Evolutionary conservation across 1,140 invertebrate genomes (phyloP), one percentile per base, ranked within the genome.

Genomic region (Trachymyrmex septentrionalis): DNA sequence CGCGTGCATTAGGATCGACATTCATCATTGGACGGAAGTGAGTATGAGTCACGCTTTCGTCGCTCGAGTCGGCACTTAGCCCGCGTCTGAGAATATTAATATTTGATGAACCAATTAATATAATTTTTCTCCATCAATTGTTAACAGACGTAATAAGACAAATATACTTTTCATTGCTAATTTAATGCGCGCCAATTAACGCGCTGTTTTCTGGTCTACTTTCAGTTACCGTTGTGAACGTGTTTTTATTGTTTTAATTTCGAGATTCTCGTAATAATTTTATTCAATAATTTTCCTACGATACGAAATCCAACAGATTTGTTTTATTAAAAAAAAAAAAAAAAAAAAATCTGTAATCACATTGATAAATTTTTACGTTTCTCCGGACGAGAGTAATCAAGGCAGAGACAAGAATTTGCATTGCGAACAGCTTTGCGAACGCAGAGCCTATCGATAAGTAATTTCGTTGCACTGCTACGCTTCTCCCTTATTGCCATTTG

Each of bases 21-120:
- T 21, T 50, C 27, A 69, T 61, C 7, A n/a, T 9, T n/a, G 24
- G 9, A 27, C 21, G 78, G 66, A 72, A 82, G 24, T 30, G 77
- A 16, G 27, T 38, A 44, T 24, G 6, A 34, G 61, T 24, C 75
- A 48, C 44, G 63, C 44, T 30, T 50, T 64, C 9, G 66, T 27
- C n/a, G n/a, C 21, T 27, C 57, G 19, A 12, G 24, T 77, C 38
- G 24, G 12, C 38, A 2, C 38, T 77, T 48, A 21, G n/a, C n/a
- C n/a, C n/a, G n/a, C 3, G n/a, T 63, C 16, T 38, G 2, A 12
- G 34, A 44, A 12, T 44, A 10, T 44, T 44, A 44, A 44, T n/a
- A n/a, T 44, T 44, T 44, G 38, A 44, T 44, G 38, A 44, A n/a
- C n/a, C n/a, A n/a, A 44, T 44, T 44, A 44, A 44, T 10, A 44